Percentiles rank a stretch among this genome's conserved stretches.
These are phyloP conservation scores for Euproctis similis DNA, from an alignment of 2,888 invertebrate genomes.

Conservation along the genomic window DNA sequence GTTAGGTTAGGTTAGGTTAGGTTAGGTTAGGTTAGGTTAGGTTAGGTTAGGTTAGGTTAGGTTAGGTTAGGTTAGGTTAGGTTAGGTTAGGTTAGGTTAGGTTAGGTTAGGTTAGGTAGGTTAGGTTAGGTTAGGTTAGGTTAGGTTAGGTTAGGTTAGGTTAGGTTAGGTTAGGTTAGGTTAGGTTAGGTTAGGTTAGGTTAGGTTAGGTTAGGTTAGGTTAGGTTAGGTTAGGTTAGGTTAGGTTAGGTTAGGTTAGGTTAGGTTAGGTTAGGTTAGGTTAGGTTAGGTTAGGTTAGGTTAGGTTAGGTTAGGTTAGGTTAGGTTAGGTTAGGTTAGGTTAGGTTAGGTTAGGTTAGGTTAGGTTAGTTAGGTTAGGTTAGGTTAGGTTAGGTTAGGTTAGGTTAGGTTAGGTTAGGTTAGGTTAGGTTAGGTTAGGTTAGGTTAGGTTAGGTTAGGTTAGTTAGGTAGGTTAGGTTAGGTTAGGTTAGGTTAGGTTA, in stretches of 20 bases:
- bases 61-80: conserved; percentile 11
- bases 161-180: conserved; percentile 5
- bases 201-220: conserved; percentile 8
- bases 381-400: conserved; percentile 8
- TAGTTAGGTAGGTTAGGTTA: conserved; percentile 7
- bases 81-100: conserved; percentile 3
- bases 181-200: conserved; percentile 6
- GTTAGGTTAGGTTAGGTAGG: conserved; percentile 5
- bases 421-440: conserved; percentile 8
- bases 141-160: conserved; percentile 4
- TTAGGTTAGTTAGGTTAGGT: conserved; percentile 5
- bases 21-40: conserved; percentile 14
- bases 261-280: conserved; percentile 13
- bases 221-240: conserved; percentile 7
- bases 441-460: conserved; percentile 7
- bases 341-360: conserved; percentile 6
- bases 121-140: conserved; percentile 5
- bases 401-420: conserved; percentile 9
- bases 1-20: conserved; percentile 15
- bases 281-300: conserved; percentile 8
- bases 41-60: conserved; percentile 13
- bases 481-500: conserved; percentile 6
- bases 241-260: conserved; percentile 11
- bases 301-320: conserved; percentile 6
- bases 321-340: conserved; percentile 5